Percentiles rank a stretch among this genome's conserved stretches.
These are phyloP conservation scores for Proteles cristata DNA, from an alignment of 2,113 vertebrate species.

Conservation along the genomic window DNA sequence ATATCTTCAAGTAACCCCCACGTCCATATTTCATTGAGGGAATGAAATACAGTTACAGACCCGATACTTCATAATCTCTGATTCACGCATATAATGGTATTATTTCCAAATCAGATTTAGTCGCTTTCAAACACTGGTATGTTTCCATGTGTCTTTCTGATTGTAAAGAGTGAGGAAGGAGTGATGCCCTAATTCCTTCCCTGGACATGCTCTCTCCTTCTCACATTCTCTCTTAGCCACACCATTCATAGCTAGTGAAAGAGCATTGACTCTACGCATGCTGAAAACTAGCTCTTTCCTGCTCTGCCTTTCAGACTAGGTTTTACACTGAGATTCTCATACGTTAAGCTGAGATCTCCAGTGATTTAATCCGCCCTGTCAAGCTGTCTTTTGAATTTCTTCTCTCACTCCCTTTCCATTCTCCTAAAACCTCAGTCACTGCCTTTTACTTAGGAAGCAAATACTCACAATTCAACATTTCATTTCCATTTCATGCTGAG, in stretches of 20 bases:
- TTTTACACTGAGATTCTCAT: neutral
- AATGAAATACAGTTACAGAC: neutral
- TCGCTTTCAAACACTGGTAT: neutral
- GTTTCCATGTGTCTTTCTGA: no score
- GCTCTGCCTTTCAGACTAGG: neutral
- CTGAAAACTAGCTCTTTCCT: neutral
- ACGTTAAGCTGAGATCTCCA: neutral
- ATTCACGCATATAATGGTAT: neutral
- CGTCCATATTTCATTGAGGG: neutral
- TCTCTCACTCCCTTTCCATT: neutral
- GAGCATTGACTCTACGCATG: neutral
- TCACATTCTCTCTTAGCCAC: neutral
- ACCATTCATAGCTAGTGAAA: neutral
- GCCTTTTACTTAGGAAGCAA: neutral
- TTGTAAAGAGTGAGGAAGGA: neutral
- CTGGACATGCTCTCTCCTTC: neutral
- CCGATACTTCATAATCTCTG: neutral
- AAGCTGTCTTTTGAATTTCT: neutral
- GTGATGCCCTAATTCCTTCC: accelerated
- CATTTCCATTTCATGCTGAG: neutral
- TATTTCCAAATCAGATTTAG: neutral
- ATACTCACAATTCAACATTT: neutral
- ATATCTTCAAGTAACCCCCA: neutral
- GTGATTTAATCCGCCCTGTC: neutral
- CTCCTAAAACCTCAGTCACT: neutral